Evolutionary conservation across 1,140 invertebrate genomes (phyloP).

Genomic region (Eupeodes corollae): DNA sequence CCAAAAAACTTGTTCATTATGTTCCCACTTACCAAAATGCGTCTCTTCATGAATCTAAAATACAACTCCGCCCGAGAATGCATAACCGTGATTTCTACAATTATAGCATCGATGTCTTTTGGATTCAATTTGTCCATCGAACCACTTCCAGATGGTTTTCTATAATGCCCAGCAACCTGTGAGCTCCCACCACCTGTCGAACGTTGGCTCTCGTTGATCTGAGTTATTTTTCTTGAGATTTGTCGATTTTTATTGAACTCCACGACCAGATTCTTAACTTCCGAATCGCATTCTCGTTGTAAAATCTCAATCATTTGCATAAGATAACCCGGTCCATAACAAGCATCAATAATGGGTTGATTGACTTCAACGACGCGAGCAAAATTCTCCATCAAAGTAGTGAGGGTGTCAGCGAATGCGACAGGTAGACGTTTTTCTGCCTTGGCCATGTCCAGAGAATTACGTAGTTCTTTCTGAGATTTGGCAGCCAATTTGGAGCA

Average conservation of each 20-base stretch:
- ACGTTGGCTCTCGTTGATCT: constrained; percentile 48
- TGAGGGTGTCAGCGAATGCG: constrained; percentile 73
- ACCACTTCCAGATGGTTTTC: constrained; percentile 28
- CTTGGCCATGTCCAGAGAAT: constrained; percentile 47
- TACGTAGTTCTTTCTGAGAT: constrained; percentile 60
- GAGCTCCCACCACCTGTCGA: constrained; percentile 23
- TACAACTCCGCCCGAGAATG: constrained; percentile 86
- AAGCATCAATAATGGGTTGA: constrained; percentile 87
- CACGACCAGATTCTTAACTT: constrained; percentile 54
- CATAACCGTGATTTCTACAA: constrained; percentile 85
- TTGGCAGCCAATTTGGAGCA: constrained; percentile 66
- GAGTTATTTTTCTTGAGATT: constrained; percentile 54
- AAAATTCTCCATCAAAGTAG: constrained; percentile 77
- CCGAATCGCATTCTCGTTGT: constrained; percentile 79
- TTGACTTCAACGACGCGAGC: constrained; percentile 81
- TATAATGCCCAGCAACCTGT: constrained; percentile 33
- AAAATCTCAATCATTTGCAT: constrained; percentile 58
- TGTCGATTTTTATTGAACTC: constrained; percentile 68
- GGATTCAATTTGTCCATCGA: constrained; percentile 59
- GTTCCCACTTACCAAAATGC: constrained; percentile 53
- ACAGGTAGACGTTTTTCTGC: constrained; percentile 62
- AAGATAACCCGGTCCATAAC: constrained; percentile 77
- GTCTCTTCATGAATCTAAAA: constrained; percentile 72
- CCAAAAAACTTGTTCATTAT: too few species aligned
- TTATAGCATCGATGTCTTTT: constrained; percentile 75